Percentiles rank a stretch among this genome's conserved stretches.
Conservation (phyloP, 1,140 invertebrate genomes). For the Onthophagus taurus region DNA sequence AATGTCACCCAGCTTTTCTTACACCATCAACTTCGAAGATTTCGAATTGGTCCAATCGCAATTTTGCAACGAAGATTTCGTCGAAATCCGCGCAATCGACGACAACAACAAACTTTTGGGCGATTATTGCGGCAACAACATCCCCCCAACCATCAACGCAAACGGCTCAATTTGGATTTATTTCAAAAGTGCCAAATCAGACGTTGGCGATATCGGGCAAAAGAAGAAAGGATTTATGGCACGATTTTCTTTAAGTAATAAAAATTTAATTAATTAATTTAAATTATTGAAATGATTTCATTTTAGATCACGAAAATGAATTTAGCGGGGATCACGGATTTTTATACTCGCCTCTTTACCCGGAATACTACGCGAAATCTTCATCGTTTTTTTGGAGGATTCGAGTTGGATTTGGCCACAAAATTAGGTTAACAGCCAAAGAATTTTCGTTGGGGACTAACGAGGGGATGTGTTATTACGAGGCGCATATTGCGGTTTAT, state of each 20-base stretch:
- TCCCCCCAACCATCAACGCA: constrained; percentile 48
- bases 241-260: constrained; percentile 60
- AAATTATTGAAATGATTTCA: too few relatives aligned
- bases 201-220: constrained; percentile 42
- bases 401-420: constrained; percentile 43
- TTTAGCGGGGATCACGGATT: constrained; percentile 48
- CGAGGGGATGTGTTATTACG: constrained; percentile 22
- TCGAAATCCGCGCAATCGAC: constrained; percentile 65
- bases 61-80: constrained; percentile 72
- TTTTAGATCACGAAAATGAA: constrained; percentile 48
- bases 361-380: constrained; percentile 41
- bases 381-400: constrained; percentile 59
- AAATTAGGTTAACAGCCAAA: constrained; percentile 46
- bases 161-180: constrained; percentile 63
- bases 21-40: constrained; percentile 48
- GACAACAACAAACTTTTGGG: constrained; percentile 54
- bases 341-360: constrained; percentile 76
- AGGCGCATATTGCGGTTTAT: too few relatives aligned
- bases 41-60: constrained; percentile 63
- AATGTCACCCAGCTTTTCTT: constrained; percentile 28
- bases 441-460: constrained; percentile 35
- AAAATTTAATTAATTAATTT: too few relatives aligned
- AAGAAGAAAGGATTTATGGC: constrained; percentile 66
- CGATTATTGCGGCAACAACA: constrained; percentile 58
- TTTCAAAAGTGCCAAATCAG: constrained; percentile 54